Evolutionary conservation across 2,113 vertebrate genomes (phyloP), one percentile per base, ranked within the genome.

Genomic region (Phylloscopus whistleri): DNA sequence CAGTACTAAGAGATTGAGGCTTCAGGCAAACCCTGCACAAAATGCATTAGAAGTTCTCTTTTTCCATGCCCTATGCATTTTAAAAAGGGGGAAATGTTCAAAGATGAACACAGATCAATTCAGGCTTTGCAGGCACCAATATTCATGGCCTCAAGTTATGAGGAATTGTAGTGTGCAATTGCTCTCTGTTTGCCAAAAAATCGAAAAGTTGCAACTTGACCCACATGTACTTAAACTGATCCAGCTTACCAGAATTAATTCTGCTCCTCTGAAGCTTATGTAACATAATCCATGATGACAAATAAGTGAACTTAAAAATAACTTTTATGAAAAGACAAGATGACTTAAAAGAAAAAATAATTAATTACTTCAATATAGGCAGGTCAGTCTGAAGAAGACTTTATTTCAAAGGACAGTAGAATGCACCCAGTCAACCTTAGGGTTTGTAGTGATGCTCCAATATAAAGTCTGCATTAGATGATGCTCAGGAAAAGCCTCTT

Each of bases 241-340:
- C 58, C 63, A 89, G 46, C 51, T 91, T 89, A 84, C 46, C 60
- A 59, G 68, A 89, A 89, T 96, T 94, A 94, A 67, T 84, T 80
- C 87, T 92, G 21, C 27, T 79, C 30, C 35, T 56, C 44, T 37
- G 48, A 69, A 73, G 46, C 46, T 76, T 86, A 51, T 80, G 69
- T 93, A 86, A 60, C 16, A 33, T 73, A 55, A 94, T 73, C 37
- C 63, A 69, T 49, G 59, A 73, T 60, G 58, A 72, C 67, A 83
- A 92, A 80, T 88, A 90, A 88, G 20, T 39, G 62, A 92, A 79
- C 49, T 84, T 83, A 44, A 84, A 92, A 95, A 83, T 55, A 90
- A 43, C 51, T 86, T 92, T 8, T 66, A 66, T 87, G 77, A 74
- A 84, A 89, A 81, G 51, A 33, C 28, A 44, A 67, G 56, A 23